Evolutionary conservation across 2,888 invertebrate genomes (phyloP).

Genomic region (Stenurella melanura): DNA sequence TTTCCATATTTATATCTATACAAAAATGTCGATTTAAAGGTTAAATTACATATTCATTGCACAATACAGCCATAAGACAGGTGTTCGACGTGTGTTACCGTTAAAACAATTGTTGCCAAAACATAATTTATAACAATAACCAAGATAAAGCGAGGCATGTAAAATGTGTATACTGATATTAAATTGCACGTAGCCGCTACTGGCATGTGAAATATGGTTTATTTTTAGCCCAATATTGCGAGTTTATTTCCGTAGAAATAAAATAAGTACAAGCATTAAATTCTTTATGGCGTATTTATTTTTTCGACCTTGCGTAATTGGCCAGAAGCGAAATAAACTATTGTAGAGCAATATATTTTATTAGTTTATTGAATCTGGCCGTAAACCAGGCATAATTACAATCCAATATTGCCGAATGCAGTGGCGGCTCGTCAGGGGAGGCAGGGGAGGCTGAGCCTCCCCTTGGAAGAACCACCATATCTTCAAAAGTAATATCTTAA

Average conservation of each 20-base stretch:
- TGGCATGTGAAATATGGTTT: conserved; percentile 45
- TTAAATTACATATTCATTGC: background rate
- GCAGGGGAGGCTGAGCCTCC: no score
- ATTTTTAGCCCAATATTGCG: conserved; percentile 46
- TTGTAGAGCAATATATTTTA: background rate
- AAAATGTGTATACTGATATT: conserved; percentile 1
- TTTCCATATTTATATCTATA: no score
- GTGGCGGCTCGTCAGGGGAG: no score
- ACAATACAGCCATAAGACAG: conserved; percentile 4
- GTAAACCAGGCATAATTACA: background rate
- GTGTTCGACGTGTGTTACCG: conserved; percentile 5
- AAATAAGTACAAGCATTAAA: conserved; percentile 37
- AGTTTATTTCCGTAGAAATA: conserved; percentile 45
- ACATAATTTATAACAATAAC: conserved; percentile 4
- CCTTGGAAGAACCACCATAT: no score
- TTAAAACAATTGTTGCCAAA: background rate
- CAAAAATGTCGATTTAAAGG: background rate
- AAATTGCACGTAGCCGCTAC: conserved; percentile 26
- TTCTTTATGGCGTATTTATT: conserved; percentile 35
- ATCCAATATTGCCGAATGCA: background rate
- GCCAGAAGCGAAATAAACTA: background rate
- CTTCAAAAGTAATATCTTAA: no score
- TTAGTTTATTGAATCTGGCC: background rate
- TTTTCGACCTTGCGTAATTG: conserved; percentile 25
- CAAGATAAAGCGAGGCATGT: background rate